Evolutionary conservation across 92 coral and sea anemone species (phyloP).

Genomic region (Phenganax stokvisi): DNA sequence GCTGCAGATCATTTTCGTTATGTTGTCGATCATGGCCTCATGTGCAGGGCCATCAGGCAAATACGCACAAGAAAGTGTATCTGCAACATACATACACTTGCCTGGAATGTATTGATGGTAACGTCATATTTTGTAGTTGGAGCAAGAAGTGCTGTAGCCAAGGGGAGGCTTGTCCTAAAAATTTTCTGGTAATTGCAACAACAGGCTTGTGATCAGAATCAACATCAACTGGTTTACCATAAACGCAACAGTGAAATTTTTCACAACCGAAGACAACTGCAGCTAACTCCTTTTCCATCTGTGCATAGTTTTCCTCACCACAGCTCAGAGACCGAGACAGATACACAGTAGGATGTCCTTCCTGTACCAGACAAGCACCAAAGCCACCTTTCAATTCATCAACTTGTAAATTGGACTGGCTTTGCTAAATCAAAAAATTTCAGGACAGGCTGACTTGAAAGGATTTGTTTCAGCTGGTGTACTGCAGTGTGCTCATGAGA

Average conservation of each 20-base stretch:
- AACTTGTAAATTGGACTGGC: constrained; percentile 22
- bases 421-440: constrained; percentile 9
- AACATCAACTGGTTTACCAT: constrained; percentile 25
- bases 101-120: neutral
- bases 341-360: constrained; percentile 35
- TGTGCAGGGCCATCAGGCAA: constrained; percentile 14
- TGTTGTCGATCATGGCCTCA: constrained; percentile 44
- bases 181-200: neutral
- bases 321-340: constrained; percentile 7
- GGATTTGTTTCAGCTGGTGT: constrained; percentile 7
- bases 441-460: constrained; percentile 27
- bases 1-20: constrained; percentile 54
- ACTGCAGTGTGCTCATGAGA: constrained; percentile 20
- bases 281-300: constrained; percentile 28
- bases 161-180: constrained; percentile 26
- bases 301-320: constrained; percentile 30
- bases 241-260: constrained; percentile 31
- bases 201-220: constrained; percentile 40
- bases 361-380: constrained; percentile 24
- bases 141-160: constrained; percentile 9
- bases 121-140: neutral
- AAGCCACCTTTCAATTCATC: constrained; percentile 32
- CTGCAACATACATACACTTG: neutral
- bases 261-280: constrained; percentile 36
- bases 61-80: neutral